Evolutionary conservation across 2,888 invertebrate genomes (phyloP), one percentile per base, ranked within the genome.

Genomic region (Sinentomon sp.): DNA sequence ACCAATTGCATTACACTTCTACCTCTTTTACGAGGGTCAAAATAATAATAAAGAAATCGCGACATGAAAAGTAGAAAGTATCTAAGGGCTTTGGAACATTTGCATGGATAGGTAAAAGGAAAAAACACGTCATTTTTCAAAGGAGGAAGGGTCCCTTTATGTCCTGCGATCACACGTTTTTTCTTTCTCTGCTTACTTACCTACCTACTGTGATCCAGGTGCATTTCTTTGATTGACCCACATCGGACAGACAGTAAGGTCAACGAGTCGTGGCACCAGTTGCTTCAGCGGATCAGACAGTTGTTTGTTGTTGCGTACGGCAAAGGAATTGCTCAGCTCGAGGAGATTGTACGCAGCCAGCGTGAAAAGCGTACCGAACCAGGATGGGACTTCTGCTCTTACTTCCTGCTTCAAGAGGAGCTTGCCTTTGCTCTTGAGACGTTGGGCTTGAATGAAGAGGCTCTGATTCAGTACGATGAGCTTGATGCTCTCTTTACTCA

Each of bases 401-500:
- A 89, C 57, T 92, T 92, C 59, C 64, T 82, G 44, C 62, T 89
- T 43, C 62, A 87, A 72, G 89, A 92, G 59, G 85, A 92, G 58
- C 61, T 92, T 44, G 89, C 87, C 36, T 77, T 89, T 55, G 78
- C 83, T 41, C 63, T 85, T 46, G 82, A 89, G 62, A 85, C 85
- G 74, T 57, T 92, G 41, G 82, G 82, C 35, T 60, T 92, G 40
- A 72, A 77, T 48, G 83, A 87, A 43, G 89, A 92, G 57, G 82
- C 89, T 10, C 58, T 92, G 43, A 77, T 92, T 34, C 92, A 92
- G 50, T 94, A 89, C 52, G 92, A 92, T 52, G 92, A 92, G 56
- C 59, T 94, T 48, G 89, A 92, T 58, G 89, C 87, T 30, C 63
- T 92, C 43, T 87, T 92, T 53, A 83, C 87, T 3, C 89, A 92